Evolutionary conservation across 2,113 vertebrate genomes (phyloP), one percentile per base, ranked within the genome.

Genomic region (Oxygymnocypris stewartii): DNA sequence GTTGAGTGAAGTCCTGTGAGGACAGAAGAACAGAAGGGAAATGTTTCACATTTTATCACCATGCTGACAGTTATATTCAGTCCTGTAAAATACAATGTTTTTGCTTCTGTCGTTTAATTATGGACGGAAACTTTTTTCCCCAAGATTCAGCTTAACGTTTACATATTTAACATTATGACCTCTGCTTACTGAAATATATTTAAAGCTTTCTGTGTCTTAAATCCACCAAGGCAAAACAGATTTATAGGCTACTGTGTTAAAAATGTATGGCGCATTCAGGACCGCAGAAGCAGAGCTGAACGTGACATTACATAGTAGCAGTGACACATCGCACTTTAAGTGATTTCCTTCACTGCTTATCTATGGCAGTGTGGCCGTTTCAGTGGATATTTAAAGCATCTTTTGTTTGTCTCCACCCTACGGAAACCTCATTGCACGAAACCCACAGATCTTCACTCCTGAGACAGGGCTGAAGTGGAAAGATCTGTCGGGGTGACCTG

Each of bases 401-500:
- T 61, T 83, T 74, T 54, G 84, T 86, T 85, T 87, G 49, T 74
- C 65, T 86, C 85, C 51, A 86, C 87, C 79, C 49, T 74, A 51
- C 77, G 79, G 79, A 67, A 86, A 82, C 79, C 42, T 85, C 18
- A 63, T 74, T 75, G 75, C 77, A 87, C 57, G 10, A 85, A 90
- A 37, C 49, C 63, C 35, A 0, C 84, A 84, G 84, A 74, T 85
- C 88, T 87, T 88, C 84, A 90, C 89, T 89, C 88, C 82, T 86
- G 90, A 88, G 89, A 91, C 18, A 85, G 54, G 87, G 77, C 23
- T 79, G 87, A 87, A 88, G 84, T 88, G 90, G 83, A 94, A 91
- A 86, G 91, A 89, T 91, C 88, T 90, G 91, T 82, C 31, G 59
- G 76, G 85, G 47, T 91, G 91, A 92, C 93, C 91, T 84, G 73